These are phyloP conservation scores for Epizoanthus illoricatus DNA, from an alignment of 92 coral and sea anemone genomes.

Conservation along the genomic window DNA sequence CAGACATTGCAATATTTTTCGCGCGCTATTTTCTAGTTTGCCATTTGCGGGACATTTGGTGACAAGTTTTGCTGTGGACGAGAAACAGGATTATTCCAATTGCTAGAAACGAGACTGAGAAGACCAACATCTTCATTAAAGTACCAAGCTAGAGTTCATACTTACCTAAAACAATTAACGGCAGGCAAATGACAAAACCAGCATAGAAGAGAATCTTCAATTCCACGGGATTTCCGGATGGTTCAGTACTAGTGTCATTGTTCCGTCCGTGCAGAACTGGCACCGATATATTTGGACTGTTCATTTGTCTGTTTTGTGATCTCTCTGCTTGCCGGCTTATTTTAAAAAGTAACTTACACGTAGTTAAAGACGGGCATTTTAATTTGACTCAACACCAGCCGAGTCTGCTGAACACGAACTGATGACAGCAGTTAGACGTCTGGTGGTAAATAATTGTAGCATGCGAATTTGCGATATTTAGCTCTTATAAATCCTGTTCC, in stretches of 20 bases:
- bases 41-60: too few relatives aligned
- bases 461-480: too few relatives aligned
- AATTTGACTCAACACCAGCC: not conserved
- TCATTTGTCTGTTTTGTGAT: not conserved
- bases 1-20: too few relatives aligned
- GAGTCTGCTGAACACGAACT: not conserved
- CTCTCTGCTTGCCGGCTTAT: not conserved
- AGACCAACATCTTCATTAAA: too few relatives aligned
- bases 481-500: too few relatives aligned
- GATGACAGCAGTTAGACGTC: not conserved
- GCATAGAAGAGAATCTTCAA: conserved; percentile 72
- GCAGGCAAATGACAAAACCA: conserved; percentile 65
- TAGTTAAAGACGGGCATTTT: not conserved
- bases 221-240: conserved; percentile 57
- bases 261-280: not conserved
- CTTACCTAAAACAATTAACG: conserved; percentile 78
- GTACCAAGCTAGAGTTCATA: not conserved
- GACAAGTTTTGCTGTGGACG: too few relatives aligned
- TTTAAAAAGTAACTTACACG: not conserved
- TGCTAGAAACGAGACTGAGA: too few relatives aligned
- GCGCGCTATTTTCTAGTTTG: too few relatives aligned
- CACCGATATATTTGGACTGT: not conserved
- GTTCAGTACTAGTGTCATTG: not conserved
- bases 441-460: not conserved
- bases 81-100: too few relatives aligned